These are phyloP conservation scores for Labrus mixtus DNA, from an alignment of 2,113 vertebrate species.

Conservation along the genomic window DNA sequence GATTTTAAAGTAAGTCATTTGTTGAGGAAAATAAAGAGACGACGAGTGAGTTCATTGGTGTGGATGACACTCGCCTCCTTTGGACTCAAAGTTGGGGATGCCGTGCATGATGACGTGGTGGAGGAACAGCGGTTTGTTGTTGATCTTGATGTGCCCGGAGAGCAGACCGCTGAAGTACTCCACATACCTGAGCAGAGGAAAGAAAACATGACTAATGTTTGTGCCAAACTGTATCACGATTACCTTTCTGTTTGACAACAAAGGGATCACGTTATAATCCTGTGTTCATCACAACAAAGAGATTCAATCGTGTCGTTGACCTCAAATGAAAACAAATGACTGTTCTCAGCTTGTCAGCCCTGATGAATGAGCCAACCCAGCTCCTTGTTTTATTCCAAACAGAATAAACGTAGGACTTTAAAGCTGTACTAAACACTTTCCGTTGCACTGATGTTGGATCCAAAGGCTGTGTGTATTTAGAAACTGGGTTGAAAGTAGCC, in stretches of 20 bases:
- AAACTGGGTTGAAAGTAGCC: background rate
- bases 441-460: background rate
- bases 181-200: slow-evolving; percentile 87
- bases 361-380: background rate
- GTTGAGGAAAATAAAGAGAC: background rate
- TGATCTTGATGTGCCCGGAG: slow-evolving; percentile 97
- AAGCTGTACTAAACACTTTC: background rate
- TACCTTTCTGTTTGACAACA: slow-evolving; percentile 17
- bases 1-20: background rate
- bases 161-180: slow-evolving; percentile 98
- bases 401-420: background rate
- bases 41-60: background rate
- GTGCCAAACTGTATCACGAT: background rate
- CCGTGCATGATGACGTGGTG: slow-evolving; percentile 99
- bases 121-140: slow-evolving; percentile 98
- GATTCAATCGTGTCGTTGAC: slow-evolving; percentile 1
- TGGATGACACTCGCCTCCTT: slow-evolving; percentile 87
- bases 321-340: background rate
- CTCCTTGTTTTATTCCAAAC: background rate
- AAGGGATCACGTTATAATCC: slow-evolving; percentile 16
- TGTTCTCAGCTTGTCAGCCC: background rate
- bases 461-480: too few species aligned
- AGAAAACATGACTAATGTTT: background rate
- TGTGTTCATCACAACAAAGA: slow-evolving; percentile 26
- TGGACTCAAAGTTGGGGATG: slow-evolving; percentile 96